A percentile compares a stretch with the other conserved stretches of the same genome.
phyloP scores from a whole-genome alignment of 2,888 invertebrate species.

The Phrixothrix hirtus region DNA sequence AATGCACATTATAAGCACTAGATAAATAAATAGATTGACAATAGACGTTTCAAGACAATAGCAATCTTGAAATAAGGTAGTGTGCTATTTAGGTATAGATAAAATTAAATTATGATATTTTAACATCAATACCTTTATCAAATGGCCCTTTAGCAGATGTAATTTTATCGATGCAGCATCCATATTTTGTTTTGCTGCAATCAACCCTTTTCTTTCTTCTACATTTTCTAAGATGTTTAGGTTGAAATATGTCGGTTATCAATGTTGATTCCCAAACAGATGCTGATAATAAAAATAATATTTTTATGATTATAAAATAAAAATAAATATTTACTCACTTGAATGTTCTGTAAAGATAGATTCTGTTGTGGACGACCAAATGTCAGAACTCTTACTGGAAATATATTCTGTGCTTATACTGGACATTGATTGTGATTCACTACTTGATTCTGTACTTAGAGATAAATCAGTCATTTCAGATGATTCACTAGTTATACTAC shows the following conservation, averaged over 20 bases:
- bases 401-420: constrained; percentile 6
- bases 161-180: constrained; percentile 83
- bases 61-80: too few relatives aligned
- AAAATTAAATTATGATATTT: too few relatives aligned
- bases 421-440: neutral
- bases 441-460: constrained; percentile 18
- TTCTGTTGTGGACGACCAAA: constrained; percentile 47
- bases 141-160: constrained; percentile 81
- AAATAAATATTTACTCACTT: constrained; percentile 3
- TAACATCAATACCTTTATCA: constrained; percentile 65
- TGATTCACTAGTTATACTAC: neutral
- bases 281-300: constrained; percentile 27
- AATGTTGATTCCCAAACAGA: constrained; percentile 62
- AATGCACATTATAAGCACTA: too few relatives aligned
- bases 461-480: neutral
- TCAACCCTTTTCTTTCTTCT: constrained; percentile 59
- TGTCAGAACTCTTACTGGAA: constrained; percentile 27
- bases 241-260: constrained; percentile 60
- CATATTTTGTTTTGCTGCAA: constrained; percentile 71
- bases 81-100: too few relatives aligned
- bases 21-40: too few relatives aligned
- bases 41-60: too few relatives aligned
- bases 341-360: constrained; percentile 12
- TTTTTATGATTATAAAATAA: neutral
- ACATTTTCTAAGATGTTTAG: constrained; percentile 62